Evolutionary conservation across 2,797 vertebrate species (phyloP), one percentile per base, ranked within the genome.

Genomic region (Pogoniulus pusillus): DNA sequence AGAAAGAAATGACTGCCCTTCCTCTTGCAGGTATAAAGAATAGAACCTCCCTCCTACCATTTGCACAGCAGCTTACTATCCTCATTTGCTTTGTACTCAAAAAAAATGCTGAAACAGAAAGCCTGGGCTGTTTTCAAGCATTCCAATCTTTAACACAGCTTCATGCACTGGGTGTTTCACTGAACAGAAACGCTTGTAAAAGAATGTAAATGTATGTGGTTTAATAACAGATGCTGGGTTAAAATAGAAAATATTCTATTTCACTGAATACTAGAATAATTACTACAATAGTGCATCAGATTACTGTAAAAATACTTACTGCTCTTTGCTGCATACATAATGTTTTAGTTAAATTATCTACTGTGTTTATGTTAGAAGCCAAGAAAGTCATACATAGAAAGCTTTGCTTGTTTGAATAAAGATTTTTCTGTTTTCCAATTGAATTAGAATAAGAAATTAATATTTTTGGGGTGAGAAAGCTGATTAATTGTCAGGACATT

Each of bases 191-290:
- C 94, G 62, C 76, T 95, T 89, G 88, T 64, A 45, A 64, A 94
- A 81, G 85, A 93, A 95, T 94, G 86, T 90, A 85, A 95, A 93
- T 91, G 82, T 91, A 94, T 95, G 93, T 89, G 94, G 93, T 93
- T 93, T 91, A 79, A 93, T 49, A 49, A 49, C 24, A 49, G 47
- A 83, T 71, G 43, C 53, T 94, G 90, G 68, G 91, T 93, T 95
- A 93, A 96, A 94, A 93, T 68, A 89, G 89, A 96, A 96, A 94
- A 96, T 94, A 95, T 95, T 96, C 91, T 71, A 19, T 96, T 95
- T 93, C 94, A 95, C 75, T 64, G 82, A 94, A 90, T 96, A 89
- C 85, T 93, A 87, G 93, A 93, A 87, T 91, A 96, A 96, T 96
- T 94, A 95, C 93, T 94, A 93, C 93, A 91, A 94, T 95, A 83